A percentile compares a stretch with the other conserved stretches of the same genome.
Evolutionary conservation across 2,113 vertebrate genomes (phyloP).

Genomic region (Oryctolagus cuniculus): mOryCun1.1 NC_091437.1:151141001-151141500

Average conservation of each 20-base stretch:
- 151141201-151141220: no score
- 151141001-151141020: not conserved
- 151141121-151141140: not conserved
- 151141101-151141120: not conserved
- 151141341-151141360: not conserved
- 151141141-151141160: not conserved
- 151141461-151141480: no score
- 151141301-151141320: not conserved
- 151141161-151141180: not conserved
- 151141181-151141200: not conserved
- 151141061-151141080: not conserved
- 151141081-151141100: not conserved
- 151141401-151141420: not conserved
- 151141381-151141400: not conserved
- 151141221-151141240: not conserved
- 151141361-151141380: not conserved
- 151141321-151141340: not conserved
- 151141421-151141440: not conserved
- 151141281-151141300: not conserved
- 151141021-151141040: not conserved
- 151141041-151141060: not conserved
- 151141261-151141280: fast-evolving
- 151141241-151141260: not conserved
- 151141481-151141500: not conserved
- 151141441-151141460: not conserved